Percentiles rank a stretch among this genome's conserved stretches.
Conservation (phyloP, 2,113 vertebrate species). For the Cyphomyrus plagiostoma region DNA sequence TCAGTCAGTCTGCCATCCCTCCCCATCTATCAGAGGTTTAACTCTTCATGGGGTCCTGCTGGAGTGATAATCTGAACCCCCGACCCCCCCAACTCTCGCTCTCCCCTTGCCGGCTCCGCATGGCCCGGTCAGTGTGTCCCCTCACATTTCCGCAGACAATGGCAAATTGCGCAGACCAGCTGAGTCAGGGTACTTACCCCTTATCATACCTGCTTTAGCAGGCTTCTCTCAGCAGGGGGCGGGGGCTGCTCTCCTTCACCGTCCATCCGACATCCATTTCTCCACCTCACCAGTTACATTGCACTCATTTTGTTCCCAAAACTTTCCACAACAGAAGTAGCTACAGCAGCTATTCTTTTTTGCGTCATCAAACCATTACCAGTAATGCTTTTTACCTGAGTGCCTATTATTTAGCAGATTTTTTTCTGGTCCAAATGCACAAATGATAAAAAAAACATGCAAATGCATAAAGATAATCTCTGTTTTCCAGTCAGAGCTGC, state of each 20-base stretch:
- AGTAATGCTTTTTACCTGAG: neutral
- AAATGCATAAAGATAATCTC: neutral
- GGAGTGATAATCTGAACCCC: neutral
- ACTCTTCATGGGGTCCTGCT: neutral
- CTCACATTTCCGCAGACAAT: neutral
- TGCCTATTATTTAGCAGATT: neutral
- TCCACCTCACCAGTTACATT: neutral
- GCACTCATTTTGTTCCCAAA: neutral
- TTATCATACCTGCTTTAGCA: neutral
- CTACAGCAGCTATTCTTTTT: neutral
- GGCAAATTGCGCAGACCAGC: neutral
- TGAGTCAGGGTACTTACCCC: neutral
- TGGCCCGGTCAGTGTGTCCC: conserved; percentile 1
- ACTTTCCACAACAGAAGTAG: neutral
- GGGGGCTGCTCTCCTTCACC: neutral
- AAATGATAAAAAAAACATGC: neutral
- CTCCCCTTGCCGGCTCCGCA: no score
- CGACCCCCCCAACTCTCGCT: neutral
- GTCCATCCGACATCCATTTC: neutral
- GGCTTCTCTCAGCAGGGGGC: neutral
- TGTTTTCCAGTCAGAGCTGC: neutral
- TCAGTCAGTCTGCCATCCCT: neutral
- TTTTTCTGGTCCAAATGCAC: neutral
- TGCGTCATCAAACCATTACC: neutral
- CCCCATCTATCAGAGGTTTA: neutral